Evolutionary conservation across 2,888 invertebrate species (phyloP), one percentile per base, ranked within the genome.

Genomic region (Crematogaster levior): DNA sequence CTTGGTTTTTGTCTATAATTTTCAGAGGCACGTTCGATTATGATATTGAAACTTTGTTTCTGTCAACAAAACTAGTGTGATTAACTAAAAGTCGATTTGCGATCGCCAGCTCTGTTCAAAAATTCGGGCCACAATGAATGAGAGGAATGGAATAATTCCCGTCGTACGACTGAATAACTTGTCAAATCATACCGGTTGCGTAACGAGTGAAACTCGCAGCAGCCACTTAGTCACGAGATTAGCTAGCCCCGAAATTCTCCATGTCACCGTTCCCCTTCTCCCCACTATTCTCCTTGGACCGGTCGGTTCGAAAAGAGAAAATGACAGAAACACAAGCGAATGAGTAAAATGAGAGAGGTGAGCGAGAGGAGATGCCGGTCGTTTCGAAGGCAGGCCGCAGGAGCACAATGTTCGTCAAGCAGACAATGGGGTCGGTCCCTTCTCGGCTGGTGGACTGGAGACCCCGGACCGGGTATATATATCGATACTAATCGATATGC

Each of bases 401-500:
- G 84, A 88, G 89, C 90, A 90, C 90, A 91, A 91, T 91, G 92
- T 90, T 90, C 89, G 89, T 92, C 92, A 88, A 87, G 82, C 81
- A 84, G 84, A 90, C 90, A 92, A 90, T 88, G 85, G 88, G 89
- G 86, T 85, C 85, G 84, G 89, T 86, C 86, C 85, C 81, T 85
- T 86, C 81, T 85, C 87, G 84, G 81, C 86, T 81, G 90, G 84
- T 88, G 85, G 88, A 85, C 82, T 85, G 83, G 83, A 89, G 86
- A 88, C 82, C 66, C 68, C 74, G 56, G 72, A 58, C 79, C 79
- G 53, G 48, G 63, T 73, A 82, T 84, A 82, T 84, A 85, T 86
- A 91, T 91, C 91, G 91, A 91, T 91, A 88, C 91, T 91, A 91
- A 91, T 91, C 91, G 91, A 92, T 90, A 89, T 88, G 86, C 80